These are phyloP conservation scores for Thereva unica DNA, from an alignment of 2,888 invertebrate genomes.

Conservation along the genomic window DNA sequence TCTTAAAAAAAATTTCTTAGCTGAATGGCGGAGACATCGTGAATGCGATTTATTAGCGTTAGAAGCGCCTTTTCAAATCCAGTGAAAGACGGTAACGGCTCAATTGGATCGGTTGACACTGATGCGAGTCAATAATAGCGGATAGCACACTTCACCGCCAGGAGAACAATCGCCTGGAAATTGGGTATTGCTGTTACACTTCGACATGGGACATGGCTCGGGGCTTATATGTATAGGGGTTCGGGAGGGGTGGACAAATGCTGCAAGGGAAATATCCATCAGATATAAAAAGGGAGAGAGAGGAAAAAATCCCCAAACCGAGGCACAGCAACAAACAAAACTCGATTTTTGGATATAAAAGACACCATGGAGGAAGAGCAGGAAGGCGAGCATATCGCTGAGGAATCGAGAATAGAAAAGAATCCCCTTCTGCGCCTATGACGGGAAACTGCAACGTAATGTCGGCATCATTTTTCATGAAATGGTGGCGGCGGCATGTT, in stretches of 20 bases:
- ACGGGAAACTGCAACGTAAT: conserved; percentile 37
- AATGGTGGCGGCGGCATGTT: conserved; percentile 32
- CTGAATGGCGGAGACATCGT: too few relatives aligned
- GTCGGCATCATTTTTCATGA: conserved; percentile 41
- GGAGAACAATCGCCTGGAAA: conserved; percentile 22
- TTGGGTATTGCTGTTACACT: conserved; percentile 13
- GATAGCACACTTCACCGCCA: not conserved
- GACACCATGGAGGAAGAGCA: not conserved
- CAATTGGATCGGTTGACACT: conserved; percentile 27
- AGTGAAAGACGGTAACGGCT: conserved; percentile 8
- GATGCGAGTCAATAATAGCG: conserved; percentile 17
- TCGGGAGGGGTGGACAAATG: not conserved
- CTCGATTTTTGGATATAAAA: not conserved
- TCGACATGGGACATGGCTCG: conserved; percentile 14
- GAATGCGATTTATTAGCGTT: too few relatives aligned
- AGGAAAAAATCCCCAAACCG: not conserved
- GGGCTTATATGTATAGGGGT: not conserved
- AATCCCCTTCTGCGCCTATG: conserved; percentile 25
- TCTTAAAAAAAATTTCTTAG: too few relatives aligned
- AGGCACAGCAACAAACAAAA: conserved; percentile 1
- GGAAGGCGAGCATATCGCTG: not conserved
- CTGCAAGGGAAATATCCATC: conserved; percentile 5
- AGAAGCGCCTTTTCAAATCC: not conserved
- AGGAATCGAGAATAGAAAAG: not conserved
- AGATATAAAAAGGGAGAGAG: not conserved